Evolutionary conservation across 2,113 vertebrate species (phyloP).

Genomic region (Eulacestoma nigropectus): DNA sequence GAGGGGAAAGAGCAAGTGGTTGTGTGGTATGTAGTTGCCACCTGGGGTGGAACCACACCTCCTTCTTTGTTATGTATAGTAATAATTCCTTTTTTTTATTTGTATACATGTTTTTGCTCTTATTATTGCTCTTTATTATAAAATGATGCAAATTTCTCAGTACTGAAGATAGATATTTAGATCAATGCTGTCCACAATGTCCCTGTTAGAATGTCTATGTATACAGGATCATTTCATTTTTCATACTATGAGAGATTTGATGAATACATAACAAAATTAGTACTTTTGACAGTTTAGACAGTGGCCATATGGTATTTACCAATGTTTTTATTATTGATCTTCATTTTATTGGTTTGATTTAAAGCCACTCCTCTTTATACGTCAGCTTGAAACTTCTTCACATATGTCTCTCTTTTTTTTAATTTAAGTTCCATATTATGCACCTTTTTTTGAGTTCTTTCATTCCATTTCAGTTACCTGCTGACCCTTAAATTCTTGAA

Average conservation of each 20-base stretch:
- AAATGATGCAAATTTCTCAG: background rate
- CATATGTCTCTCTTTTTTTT: accelerated
- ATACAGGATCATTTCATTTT: background rate
- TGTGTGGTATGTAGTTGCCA: background rate
- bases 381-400: background rate
- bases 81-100: background rate
- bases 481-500: background rate
- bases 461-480: background rate
- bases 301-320: background rate
- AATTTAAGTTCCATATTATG: background rate
- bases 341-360: background rate
- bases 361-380: background rate
- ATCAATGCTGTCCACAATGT: background rate
- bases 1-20: background rate
- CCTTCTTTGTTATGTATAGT: accelerated
- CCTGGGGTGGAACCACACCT: background rate
- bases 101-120: background rate
- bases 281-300: background rate
- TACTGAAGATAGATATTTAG: background rate
- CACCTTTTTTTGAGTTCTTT: background rate
- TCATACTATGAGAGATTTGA: background rate
- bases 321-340: background rate
- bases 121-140: background rate
- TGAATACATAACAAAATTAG: background rate
- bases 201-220: background rate